Base-by-base conservation (phyloP, 2,113 vertebrate genomes). In the Scalopus aquaticus region DNA sequence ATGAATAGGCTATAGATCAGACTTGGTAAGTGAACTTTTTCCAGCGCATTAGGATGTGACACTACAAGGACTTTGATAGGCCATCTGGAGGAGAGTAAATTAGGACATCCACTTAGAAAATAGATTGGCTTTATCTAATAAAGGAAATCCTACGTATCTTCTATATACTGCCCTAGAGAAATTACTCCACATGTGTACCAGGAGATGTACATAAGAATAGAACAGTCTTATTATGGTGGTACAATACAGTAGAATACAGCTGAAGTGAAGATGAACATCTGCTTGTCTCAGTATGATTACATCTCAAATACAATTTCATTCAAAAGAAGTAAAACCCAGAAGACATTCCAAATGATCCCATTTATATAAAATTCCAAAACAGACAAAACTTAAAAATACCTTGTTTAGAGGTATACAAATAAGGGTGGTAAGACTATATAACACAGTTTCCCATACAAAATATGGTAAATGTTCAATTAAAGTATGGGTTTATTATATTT, bases 401-500 rank as follows among this genome's bases (percentile, higher is more conserved):
- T 87, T 91, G 28, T 65, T 85, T 73, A 58, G 49, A 24, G 4
- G 19, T 69, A 44, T 2, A 44, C n/a, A 44, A 65, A 30, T 88
- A 92, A 73, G 32, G 24, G 0, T 58, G 3, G 22, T 83, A 44
- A 78, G 32, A 86, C 24, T 76, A 16, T 87, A 9, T 87, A 64
- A 72, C 51, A 78, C 16, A 51, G 15, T 51, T 51, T 79, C 56
- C 39, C 10, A 9, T 62, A 32, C 19, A 32, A 32, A 39, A 13
- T 3, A 1, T 69, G 26, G 37, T 72, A 83, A 49, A 65, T 93
- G 13, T 58, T 74, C 24, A 74, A 12, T 69, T n/a, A n/a, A n/a
- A n/a, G n/a, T n/a, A n/a, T n/a, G 10, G 9, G 80, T 95, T 95
- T 88, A 87, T 88, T 62, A 1, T 93, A 26, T 84, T 88, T 60